Conservation (phyloP, 2,797 vertebrate species). For the Cyprinodon diabolis region DNA sequence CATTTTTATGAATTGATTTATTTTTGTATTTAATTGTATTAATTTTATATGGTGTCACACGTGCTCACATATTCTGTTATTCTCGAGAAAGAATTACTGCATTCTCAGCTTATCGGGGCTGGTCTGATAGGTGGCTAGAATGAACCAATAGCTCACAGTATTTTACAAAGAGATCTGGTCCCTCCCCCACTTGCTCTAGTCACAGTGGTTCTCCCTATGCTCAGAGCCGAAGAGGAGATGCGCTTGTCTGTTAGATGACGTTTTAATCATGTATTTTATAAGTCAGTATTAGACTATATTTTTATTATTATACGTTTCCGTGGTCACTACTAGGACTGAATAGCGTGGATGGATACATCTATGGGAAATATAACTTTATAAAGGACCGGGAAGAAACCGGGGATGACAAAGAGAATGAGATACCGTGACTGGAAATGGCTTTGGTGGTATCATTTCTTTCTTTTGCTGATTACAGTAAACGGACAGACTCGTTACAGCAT, state of each 20-base stretch:
- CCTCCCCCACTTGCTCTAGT: slow-evolving; percentile 49
- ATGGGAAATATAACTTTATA: not conserved
- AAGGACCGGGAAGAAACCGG: not conserved
- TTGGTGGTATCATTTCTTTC: slow-evolving; percentile 64
- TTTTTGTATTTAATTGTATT: not conserved
- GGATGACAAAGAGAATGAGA: slow-evolving; percentile 59
- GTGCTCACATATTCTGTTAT: not conserved
- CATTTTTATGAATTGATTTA: not conserved
- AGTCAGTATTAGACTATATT: not conserved
- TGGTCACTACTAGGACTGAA: not conserved
- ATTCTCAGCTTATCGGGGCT: not conserved
- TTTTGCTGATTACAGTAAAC: slow-evolving; percentile 64
- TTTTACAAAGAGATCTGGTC: slow-evolving; percentile 74
- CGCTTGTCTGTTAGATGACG: not conserved
- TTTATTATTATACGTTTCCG: not conserved
- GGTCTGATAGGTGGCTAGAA: not conserved
- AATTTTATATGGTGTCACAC: no score
- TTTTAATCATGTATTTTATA: not conserved
- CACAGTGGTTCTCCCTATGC: not conserved
- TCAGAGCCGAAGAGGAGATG: not conserved
- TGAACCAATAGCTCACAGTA: slow-evolving; percentile 9
- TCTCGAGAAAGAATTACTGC: not conserved
- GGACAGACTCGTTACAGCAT: slow-evolving; percentile 86
- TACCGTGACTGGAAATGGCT: slow-evolving; percentile 61
- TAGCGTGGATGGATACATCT: not conserved